Base-by-base conservation (phyloP, 2,888 invertebrate genomes). In the Boloria selene region DNA sequence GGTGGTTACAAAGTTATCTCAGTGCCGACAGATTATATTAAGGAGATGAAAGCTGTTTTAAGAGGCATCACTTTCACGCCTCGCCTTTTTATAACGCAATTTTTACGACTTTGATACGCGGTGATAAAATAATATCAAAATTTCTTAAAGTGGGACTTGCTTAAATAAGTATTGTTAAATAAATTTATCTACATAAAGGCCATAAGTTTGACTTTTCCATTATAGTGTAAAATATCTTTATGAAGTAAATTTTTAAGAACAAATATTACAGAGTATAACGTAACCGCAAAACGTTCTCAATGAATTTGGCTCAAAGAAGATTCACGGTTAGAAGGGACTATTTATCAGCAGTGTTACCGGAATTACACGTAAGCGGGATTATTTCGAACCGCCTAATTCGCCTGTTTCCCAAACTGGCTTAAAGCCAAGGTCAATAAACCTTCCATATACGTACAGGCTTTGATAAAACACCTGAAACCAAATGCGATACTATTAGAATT, bases 351-450 rank as follows among this genome's bases (percentile, higher is more conserved):
- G 68, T 70, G 69, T 68, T 68, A 66, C 69, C 64, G 65, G 69
- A 64, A 68, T 65, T 61, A 70, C 64, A 61, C 70, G 69, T 70
- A 70, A 70, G 77, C 74, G 74, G 77, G 78, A 83, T 84, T 81
- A 83, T 81, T 75, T 74, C 74, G 72, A 76, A 75, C 76, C 78
- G 74, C 78, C 81, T 84, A 82, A 87, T 85, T 82, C 80, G 82
- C 76, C 72, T 76, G 80, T 77, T 79, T 72, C 82, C 77, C 76
- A 81, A 83, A 81, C 85, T 89, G 88, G 88, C 88, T 79, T 73
- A 75, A 76, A 80, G 86, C 88, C 88, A 89, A 88, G 88, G 88
- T 88, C 86, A 85, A 86, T 86, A 86, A 89, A 85, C 88, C 83
- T 80, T 80, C 81, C 81, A 70, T 73, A 70, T 70, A 70, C 71